These are phyloP conservation scores for Spea hammondii DNA, from an alignment of 2,797 vertebrate genomes.

Conservation along the genomic window DNA sequence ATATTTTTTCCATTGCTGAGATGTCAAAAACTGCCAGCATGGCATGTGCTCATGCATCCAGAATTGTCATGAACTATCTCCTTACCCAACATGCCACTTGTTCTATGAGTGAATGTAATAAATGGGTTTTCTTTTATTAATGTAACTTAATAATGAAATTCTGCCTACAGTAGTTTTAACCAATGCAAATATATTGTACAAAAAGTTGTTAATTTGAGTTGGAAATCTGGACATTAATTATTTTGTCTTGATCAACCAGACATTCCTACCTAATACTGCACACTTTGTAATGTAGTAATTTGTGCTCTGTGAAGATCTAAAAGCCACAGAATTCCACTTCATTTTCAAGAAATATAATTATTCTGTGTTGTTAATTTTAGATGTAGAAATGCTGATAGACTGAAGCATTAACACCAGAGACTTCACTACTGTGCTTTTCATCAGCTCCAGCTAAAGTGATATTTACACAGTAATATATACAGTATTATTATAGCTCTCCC, in stretches of 20 bases:
- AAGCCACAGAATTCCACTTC: slow-evolving; percentile 44
- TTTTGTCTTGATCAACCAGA: not conserved
- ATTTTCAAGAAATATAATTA: slow-evolving; percentile 56
- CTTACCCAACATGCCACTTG: not conserved
- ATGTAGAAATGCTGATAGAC: slow-evolving; percentile 53
- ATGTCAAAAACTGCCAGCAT: slow-evolving; percentile 1
- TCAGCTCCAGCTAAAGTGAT: slow-evolving; percentile 56
- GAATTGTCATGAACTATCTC: no score
- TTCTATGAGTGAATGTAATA: not conserved
- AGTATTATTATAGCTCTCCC: not conserved
- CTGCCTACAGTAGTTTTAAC: no score
- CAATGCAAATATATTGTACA: no score
- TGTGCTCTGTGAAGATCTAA: slow-evolving; percentile 49
- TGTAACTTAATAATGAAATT: no score
- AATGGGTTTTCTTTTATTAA: no score
- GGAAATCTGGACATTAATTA: not conserved
- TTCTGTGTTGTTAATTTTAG: slow-evolving; percentile 59
- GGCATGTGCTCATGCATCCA: not conserved
- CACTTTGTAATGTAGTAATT: slow-evolving; percentile 2
- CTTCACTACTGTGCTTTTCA: slow-evolving; percentile 55
- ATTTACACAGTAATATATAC: slow-evolving; percentile 50
- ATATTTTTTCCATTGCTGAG: slow-evolving; percentile 10
- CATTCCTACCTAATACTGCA: not conserved
- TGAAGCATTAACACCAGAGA: slow-evolving; percentile 58
- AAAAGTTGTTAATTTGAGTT: not conserved